Evolutionary conservation across 2,797 vertebrate species (phyloP).

Genomic region (Chaetodon trifasciatus): DNA sequence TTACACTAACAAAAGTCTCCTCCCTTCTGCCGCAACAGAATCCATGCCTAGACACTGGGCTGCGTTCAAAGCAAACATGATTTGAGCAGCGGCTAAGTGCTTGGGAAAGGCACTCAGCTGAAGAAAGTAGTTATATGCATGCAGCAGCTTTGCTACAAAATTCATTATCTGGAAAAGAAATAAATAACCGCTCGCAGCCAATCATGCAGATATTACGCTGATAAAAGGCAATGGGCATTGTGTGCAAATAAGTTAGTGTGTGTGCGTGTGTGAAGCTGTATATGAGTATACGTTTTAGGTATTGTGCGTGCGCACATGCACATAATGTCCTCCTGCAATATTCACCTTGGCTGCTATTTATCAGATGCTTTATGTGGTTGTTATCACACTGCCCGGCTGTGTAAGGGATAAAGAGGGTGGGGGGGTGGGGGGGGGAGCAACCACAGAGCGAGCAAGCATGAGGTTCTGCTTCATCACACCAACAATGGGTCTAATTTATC

Average conservation of each 20-base stretch:
- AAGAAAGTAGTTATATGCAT: constrained; percentile 44
- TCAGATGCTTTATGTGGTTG: constrained; percentile 60
- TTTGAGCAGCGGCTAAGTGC: constrained; percentile 65
- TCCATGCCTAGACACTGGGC: constrained; percentile 43
- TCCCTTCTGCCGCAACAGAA: constrained; percentile 50
- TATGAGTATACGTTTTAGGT: constrained; percentile 1
- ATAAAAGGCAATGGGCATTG: constrained; percentile 55
- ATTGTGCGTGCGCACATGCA: not conserved
- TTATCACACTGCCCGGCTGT: constrained; percentile 43
- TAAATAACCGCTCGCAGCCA: constrained; percentile 59
- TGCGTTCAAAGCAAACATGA: constrained; percentile 70
- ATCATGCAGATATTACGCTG: constrained; percentile 66
- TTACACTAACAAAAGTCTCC: constrained; percentile 52
- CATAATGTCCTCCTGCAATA: constrained; percentile 61
- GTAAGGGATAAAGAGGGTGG: constrained; percentile 38
- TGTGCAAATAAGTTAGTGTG: constrained; percentile 28
- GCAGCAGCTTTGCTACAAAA: constrained; percentile 47
- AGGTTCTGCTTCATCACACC: constrained; percentile 56
- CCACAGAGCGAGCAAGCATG: constrained; percentile 30
- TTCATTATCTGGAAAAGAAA: constrained; percentile 71
- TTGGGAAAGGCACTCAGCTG: constrained; percentile 53
- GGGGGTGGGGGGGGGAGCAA: constrained; percentile 20
- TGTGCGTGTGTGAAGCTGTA: constrained; percentile 15
- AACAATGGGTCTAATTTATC: constrained; percentile 64
- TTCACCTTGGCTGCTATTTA: constrained; percentile 72